Conservation (phyloP, 2,888 invertebrate genomes). For the Branchellion lobata region DNA sequence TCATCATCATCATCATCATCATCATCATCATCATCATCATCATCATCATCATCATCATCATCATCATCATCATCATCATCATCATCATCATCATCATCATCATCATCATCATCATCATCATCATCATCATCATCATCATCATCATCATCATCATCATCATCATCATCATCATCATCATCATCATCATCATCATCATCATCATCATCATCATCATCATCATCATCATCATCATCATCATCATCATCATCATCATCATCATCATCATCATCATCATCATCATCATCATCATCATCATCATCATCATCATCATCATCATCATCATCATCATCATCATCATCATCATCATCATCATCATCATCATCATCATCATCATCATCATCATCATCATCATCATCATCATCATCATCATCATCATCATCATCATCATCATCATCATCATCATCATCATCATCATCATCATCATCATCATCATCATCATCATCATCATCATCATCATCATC, state of each 20-base stretch:
- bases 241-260: not conserved
- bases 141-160: not conserved
- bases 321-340: no score
- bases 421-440: conserved; percentile 16
- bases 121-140: not conserved
- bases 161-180: conserved; percentile 13
- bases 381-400: not conserved
- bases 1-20: conserved; percentile 18
- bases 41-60: not conserved
- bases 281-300: no score
- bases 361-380: no score
- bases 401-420: not conserved
- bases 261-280: no score
- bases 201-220: conserved; percentile 11
- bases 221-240: not conserved
- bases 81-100: not conserved
- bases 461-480: conserved; percentile 5
- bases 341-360: no score
- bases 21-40: conserved; percentile 18
- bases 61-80: conserved; percentile 21
- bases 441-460: conserved; percentile 20
- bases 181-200: not conserved
- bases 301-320: no score
- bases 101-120: conserved; percentile 13
- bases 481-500: conserved; percentile 9